These are phyloP conservation scores for Phaethon lepturus DNA, from an alignment of 2,113 vertebrate genomes.

Conservation along the genomic window DNA sequence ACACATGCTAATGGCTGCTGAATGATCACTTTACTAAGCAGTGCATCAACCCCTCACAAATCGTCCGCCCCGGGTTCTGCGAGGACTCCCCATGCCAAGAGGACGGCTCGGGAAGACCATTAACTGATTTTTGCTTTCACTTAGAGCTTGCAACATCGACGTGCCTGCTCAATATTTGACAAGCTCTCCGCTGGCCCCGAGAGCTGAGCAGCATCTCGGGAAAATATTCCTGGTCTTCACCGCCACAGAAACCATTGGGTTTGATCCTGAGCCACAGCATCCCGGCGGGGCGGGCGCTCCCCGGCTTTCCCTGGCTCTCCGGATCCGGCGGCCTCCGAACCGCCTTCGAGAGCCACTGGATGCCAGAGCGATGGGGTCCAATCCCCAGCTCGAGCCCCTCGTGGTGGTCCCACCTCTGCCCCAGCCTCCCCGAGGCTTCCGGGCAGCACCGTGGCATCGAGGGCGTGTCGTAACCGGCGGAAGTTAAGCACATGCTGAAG, in stretches of 20 bases:
- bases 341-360: too few species aligned
- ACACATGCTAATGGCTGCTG: background rate
- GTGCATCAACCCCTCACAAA: background rate
- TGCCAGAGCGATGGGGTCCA: rapidly evolving
- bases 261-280: background rate
- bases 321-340: rapidly evolving
- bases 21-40: background rate
- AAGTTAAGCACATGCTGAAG: background rate
- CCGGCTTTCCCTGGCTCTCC: background rate
- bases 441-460: rapidly evolving
- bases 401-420: rapidly evolving
- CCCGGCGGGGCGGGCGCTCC: rapidly evolving
- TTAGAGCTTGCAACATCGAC: slow-evolving; percentile 43
- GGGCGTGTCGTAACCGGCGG: rapidly evolving
- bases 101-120: slow-evolving; percentile 44
- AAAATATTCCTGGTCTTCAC: background rate
- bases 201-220: background rate
- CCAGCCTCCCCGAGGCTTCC: background rate
- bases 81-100: slow-evolving; percentile 1
- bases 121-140: slow-evolving; percentile 68
- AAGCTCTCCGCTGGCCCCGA: background rate
- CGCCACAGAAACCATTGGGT: background rate
- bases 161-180: slow-evolving; percentile 57
- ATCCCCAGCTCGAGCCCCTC: rapidly evolving
- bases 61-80: background rate